Percentiles rank a stretch among this genome's conserved stretches.
These are phyloP conservation scores for Bothrops alternatus DNA, from an alignment of 2,797 vertebrate genomes.

Conservation along the genomic window DNA sequence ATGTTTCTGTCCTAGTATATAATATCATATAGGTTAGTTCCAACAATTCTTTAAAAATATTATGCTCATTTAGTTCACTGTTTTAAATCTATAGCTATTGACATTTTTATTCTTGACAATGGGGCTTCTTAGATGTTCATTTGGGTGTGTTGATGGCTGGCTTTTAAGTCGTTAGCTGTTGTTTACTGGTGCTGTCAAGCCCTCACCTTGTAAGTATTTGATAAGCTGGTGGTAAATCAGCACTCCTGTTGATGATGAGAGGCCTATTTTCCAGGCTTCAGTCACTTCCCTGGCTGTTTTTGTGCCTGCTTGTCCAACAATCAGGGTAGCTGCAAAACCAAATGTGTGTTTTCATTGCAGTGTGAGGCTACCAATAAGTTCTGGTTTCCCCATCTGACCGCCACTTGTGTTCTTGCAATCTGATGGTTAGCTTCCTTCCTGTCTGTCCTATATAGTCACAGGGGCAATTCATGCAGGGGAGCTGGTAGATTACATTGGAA, in stretches of 20 bases:
- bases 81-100: background rate
- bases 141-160: background rate
- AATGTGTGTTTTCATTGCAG: background rate
- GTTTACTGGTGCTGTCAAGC: background rate
- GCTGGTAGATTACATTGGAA: too few species aligned
- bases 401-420: background rate
- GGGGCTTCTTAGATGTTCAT: background rate
- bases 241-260: background rate
- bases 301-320: background rate
- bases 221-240: background rate
- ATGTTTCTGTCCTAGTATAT: background rate
- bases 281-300: background rate
- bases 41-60: background rate
- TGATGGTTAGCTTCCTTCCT: background rate
- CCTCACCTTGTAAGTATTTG: background rate
- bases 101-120: background rate
- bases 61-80: background rate
- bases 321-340: background rate
- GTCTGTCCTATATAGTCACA: too few species aligned
- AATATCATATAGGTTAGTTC: background rate
- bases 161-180: background rate
- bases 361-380: background rate
- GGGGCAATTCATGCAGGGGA: too few species aligned
- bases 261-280: background rate
- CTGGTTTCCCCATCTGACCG: background rate